Base-by-base conservation (phyloP, 2,113 vertebrate genomes). In the Mungos mungo region DNA sequence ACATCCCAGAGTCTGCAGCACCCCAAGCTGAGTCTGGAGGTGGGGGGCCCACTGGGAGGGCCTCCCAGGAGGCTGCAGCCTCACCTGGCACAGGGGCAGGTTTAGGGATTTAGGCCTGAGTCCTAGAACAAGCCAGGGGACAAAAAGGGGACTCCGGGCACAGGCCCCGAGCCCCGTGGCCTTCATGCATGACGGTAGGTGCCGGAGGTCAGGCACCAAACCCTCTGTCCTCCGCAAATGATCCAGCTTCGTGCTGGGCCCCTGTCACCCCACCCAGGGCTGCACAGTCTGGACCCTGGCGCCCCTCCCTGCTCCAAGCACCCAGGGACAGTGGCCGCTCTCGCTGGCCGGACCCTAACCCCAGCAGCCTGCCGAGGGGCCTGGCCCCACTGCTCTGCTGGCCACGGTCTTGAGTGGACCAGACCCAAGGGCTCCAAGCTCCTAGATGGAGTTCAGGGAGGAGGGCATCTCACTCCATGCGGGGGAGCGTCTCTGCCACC, bases 161-260 rank as follows among this genome's bases (percentile, higher is more conserved):
- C 25, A 19, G 35, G 38, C 29, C 19, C 41, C 50, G 13, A 45
- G 41, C 47, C 25, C 21, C 2, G 31, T 47, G 23, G 33, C 1
- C 2, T 35, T 72, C 33, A n/a, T 1, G 0, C 0, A 19, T 10
- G 31, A 25, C 8, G 0, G 38, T 4, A 65, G 68, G 23, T 3
- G 23, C 16, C n/a, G 0, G 4, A 50, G 72, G 57, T 19, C 6
- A 29, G 57, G 50, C 16, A 23, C 12, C 74, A 68, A 21, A 71
- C 54, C 60, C 71, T 82, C 81, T 23, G 33, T 27, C 33, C 71
- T 50, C 68, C 31, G 29, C 33, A 41, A 52, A 41, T 18, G 33
- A 45, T 29, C 38, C 5, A 15, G 54, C 63, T 72, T 29, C 15
- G 27, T 52, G 57, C 68, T 50, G 38, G 35, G 82, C 19, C 31